Evolutionary conservation across 2,113 vertebrate species (phyloP).

Genomic region (Engraulis encrasicolus): DNA sequence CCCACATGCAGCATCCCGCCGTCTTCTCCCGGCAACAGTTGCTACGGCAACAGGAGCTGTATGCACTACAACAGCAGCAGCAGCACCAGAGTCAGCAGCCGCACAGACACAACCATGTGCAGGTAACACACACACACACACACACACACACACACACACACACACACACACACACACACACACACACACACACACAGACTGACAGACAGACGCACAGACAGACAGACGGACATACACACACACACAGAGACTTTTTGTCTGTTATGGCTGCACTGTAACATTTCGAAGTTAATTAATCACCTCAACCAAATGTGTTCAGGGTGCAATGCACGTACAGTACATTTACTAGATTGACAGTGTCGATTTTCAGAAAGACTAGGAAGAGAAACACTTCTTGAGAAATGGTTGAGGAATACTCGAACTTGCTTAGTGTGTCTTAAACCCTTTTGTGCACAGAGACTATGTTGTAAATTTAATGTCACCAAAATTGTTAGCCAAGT

Average conservation of each 20-base stretch:
- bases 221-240: neutral
- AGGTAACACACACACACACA: conserved; percentile 60
- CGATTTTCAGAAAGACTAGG: too few species aligned
- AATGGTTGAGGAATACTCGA: too few species aligned
- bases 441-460: too few species aligned
- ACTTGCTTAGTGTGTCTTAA: too few species aligned
- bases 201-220: neutral
- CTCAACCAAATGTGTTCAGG: too few species aligned
- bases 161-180: neutral
- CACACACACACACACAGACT: neutral
- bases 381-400: too few species aligned
- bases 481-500: too few species aligned
- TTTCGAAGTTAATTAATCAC: too few species aligned
- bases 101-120: conserved; percentile 63
- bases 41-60: conserved; percentile 94
- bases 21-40: conserved; percentile 93
- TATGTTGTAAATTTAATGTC: too few species aligned
- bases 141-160: neutral
- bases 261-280: too few species aligned
- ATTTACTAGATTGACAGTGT: too few species aligned
- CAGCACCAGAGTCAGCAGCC: conserved; percentile 76
- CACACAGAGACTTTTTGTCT: neutral
- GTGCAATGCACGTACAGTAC: too few species aligned
- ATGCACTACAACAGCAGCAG: conserved; percentile 89
- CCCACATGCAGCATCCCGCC: conserved; percentile 93